Base-by-base conservation (phyloP, 2,888 invertebrate genomes). In the Chironomus riparius region DNA sequence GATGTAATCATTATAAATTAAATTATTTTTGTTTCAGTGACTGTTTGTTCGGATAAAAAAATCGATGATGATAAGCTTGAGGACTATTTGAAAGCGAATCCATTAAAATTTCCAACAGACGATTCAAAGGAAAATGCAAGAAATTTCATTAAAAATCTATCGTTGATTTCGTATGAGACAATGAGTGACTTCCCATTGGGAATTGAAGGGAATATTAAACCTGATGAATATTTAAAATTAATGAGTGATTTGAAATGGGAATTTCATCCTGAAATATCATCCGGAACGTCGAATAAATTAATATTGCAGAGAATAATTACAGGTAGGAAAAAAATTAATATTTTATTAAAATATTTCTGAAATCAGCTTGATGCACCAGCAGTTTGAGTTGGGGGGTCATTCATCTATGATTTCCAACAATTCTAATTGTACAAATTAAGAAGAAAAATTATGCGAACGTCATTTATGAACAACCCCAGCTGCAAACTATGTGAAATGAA, bases 1-100 rank as follows among this genome's bases (percentile, higher is more conserved):
- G 12, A 10, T 69, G 69, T 47, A 47, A n/a, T 2, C 13, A 21
- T n/a, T 47, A 18, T n/a, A 69, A 69, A 21, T 22, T 22, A 10
- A 15, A 21, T 22, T 56, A 56, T 56, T n/a, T n/a, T 56, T 56
- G n/a, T 18, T 18, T 21, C 21, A 65, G 74, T 89, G 72, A 90
- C 91, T 0, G 86, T 92, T 71, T 92, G 92, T 78, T 89, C 90
- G 0, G 82, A 85, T 3, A 83, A 82, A 15, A 88, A 87, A 78
- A 81, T 90, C 50, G 88, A 90, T 79, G 82, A 83, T 50, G 81
- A 80, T 6, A 87, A 87, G 79, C 81, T 90, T 22, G 85, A 86
- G 0, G 79, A 81, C 2, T 90, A 87, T 79, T 80, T 90, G 7
- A 81, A 82, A 10, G 77, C 77, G 28, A 79, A 82, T 78, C 78